phyloP scores from a whole-genome alignment of 2,113 vertebrate genomes.

The Ranitomeya variabilis region DNA sequence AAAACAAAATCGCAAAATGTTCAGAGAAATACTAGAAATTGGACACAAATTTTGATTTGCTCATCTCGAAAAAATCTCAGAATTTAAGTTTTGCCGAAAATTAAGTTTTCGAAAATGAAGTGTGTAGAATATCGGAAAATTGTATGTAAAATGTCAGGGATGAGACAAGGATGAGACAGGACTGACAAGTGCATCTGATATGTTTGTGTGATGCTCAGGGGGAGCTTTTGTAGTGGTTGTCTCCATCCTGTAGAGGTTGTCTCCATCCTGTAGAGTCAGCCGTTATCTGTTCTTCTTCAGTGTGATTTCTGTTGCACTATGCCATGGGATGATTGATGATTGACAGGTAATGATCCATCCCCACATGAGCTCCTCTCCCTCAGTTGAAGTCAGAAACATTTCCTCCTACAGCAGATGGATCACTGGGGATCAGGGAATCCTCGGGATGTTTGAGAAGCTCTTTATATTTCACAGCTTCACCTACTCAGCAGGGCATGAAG shows the following conservation, averaged over 20 bases:
- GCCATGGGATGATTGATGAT: conserved; percentile 37
- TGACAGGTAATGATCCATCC: conserved; percentile 42
- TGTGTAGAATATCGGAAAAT: neutral
- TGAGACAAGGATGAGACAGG: neutral
- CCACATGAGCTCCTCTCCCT: conserved; percentile 13
- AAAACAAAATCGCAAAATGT: too few relatives aligned
- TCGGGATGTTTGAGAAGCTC: conserved; percentile 32
- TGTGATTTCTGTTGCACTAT: conserved; percentile 8
- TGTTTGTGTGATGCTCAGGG: neutral
- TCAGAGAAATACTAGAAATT: too few relatives aligned
- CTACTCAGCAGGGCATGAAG: conserved; percentile 57
- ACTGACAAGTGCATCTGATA: neutral
- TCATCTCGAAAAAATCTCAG: too few relatives aligned
- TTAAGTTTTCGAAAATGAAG: too few relatives aligned
- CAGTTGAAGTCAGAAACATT: conserved; percentile 1
- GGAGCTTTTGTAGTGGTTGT: neutral
- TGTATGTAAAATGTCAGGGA: neutral
- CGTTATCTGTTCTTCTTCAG: neutral
- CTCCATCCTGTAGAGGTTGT: neutral
- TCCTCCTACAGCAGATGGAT: neutral
- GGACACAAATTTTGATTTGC: too few relatives aligned
- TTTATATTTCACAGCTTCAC: conserved; percentile 55
- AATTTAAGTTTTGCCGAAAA: too few relatives aligned
- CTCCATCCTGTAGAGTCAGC: neutral
- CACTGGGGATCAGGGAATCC: conserved; percentile 49